phyloP scores from a whole-genome alignment of 2,888 invertebrate species.

The Mythimna albipuncta region DNA sequence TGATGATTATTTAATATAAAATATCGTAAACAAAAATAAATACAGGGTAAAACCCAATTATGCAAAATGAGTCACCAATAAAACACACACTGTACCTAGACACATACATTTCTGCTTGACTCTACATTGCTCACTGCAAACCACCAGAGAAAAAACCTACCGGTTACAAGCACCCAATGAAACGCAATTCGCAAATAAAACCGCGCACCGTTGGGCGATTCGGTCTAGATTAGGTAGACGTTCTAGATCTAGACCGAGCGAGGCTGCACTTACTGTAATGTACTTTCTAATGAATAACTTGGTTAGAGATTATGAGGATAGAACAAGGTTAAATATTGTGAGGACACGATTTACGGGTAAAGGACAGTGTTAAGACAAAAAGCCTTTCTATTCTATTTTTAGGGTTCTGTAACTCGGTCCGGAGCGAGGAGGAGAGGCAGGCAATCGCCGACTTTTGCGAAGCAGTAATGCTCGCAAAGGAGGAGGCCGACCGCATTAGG shows the following conservation, averaged over 20 bases:
- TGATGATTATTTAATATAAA: too few relatives aligned
- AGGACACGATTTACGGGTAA: background rate
- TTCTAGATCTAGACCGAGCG: conserved; percentile 51
- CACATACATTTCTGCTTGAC: conserved; percentile 1
- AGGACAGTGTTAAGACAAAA: background rate
- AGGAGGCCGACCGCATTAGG: too few relatives aligned
- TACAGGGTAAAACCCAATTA: background rate
- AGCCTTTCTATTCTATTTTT: too few relatives aligned
- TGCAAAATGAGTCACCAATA: background rate
- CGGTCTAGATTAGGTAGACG: conserved; percentile 52
- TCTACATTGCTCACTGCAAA: background rate
- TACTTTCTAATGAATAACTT: conserved; percentile 60
- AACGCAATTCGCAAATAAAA: conserved; percentile 28
- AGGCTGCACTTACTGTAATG: conserved; percentile 48
- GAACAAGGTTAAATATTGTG: conserved; percentile 15
- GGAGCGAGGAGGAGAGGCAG: too few relatives aligned
- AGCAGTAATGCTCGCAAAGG: too few relatives aligned
- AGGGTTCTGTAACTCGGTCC: too few relatives aligned
- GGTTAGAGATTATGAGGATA: conserved; percentile 29
- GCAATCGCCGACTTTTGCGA: too few relatives aligned
- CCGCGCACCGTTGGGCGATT: conserved; percentile 32
- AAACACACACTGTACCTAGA: background rate
- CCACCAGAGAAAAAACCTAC: background rate
- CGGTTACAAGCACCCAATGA: conserved; percentile 7
- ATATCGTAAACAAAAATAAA: too few relatives aligned